phyloP scores from a whole-genome alignment of 2,113 vertebrate species.

The Bufo gargarizans region DNA sequence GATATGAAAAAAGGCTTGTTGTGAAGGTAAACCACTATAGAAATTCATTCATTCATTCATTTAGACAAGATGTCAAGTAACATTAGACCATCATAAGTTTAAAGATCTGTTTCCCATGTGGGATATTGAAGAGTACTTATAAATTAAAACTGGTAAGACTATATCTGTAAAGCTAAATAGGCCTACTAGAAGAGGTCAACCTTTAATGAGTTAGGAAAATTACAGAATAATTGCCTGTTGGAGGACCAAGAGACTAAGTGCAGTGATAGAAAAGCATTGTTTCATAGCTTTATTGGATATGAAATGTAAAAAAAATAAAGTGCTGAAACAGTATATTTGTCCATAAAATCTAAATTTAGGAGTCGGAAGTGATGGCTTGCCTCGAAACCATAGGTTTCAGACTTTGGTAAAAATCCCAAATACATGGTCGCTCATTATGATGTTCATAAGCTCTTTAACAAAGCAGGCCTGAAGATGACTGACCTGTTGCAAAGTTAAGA shows the following conservation, averaged over 20 bases:
- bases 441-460: background rate
- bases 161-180: background rate
- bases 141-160: background rate
- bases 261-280: no score
- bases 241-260: no score
- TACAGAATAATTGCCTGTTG: no score
- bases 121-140: background rate
- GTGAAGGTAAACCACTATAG: background rate
- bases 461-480: no score
- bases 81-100: background rate
- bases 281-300: background rate
- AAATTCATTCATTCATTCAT: background rate
- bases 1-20: background rate
- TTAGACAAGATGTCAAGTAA: background rate
- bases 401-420: background rate
- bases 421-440: background rate
- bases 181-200: no score
- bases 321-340: background rate
- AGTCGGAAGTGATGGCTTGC: background rate
- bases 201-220: no score
- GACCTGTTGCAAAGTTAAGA: no score
- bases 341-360: background rate
- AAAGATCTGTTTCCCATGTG: background rate
- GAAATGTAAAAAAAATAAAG: background rate
- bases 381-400: no score